These are phyloP conservation scores for Lepilemur ruficaudatus DNA, from an alignment of 2,797 vertebrate genomes.

Conservation along the genomic window DNA sequence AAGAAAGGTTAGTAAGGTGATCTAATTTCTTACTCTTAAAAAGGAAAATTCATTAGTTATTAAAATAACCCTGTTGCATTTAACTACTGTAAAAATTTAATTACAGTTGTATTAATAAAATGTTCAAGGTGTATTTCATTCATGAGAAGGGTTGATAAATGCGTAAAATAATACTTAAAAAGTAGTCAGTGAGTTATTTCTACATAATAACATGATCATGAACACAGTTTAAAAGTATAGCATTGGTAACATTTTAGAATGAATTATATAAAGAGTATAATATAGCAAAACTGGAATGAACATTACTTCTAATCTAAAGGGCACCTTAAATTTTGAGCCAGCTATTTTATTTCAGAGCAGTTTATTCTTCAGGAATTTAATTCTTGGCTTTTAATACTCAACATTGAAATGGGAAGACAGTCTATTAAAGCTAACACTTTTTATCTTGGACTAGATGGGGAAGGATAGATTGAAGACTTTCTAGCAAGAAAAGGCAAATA, in stretches of 20 bases:
- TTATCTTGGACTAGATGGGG: not conserved
- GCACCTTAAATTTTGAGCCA: not conserved
- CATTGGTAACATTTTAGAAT: constrained; percentile 6
- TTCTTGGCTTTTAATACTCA: constrained; percentile 28
- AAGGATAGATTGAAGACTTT: not conserved
- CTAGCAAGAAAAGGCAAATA: not conserved
- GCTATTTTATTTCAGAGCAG: not conserved
- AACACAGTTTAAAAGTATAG: not conserved
- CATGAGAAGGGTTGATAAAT: not conserved
- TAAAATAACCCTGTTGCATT: not conserved
- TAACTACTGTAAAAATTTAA: constrained; percentile 15
- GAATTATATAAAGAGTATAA: not conserved
- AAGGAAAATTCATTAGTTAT: constrained; percentile 13
- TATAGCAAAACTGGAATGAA: not conserved
- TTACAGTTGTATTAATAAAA: not conserved
- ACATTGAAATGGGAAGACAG: not conserved
- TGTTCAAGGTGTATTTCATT: constrained; percentile 36
- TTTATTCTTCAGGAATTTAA: not conserved
- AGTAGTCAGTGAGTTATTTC: constrained; percentile 26
- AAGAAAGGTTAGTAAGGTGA: constrained; percentile 51
- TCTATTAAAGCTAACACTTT: constrained; percentile 25
- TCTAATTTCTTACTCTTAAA: constrained; percentile 42
- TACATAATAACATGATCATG: not conserved
- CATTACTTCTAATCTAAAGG: not conserved
- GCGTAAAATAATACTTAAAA: constrained; percentile 5